Base-by-base conservation (phyloP, 2,888 invertebrate genomes). In the Therioaphis trifolii region DNA sequence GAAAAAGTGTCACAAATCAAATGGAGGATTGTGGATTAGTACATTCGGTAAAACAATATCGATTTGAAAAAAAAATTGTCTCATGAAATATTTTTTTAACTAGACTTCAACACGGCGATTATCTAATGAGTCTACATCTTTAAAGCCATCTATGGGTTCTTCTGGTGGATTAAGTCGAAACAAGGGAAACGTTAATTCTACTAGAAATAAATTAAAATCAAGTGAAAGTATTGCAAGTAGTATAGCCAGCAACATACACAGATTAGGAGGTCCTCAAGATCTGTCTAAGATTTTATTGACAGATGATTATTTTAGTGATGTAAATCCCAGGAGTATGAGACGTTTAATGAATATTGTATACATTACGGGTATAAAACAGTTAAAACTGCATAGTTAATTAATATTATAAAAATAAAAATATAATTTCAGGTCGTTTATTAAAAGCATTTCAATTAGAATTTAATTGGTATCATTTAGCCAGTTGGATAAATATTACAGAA, bases 371-470 rank as follows among this genome's bases (percentile, higher is more conserved):
- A 87, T 88, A 87, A 84, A 63, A 2, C 68, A 71, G 14, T 40
- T 14, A 55, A 68, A 40, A 52, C 49, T 69, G 0, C 43, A 24
- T 40, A 2, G 5, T 29, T 55, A n/a, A 68, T 52, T 27, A n/a
- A 27, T 11, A 58, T 24, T 12, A 58, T 12, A 40, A 68, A 11
- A 35, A 61, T 9, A 24, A 49, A 49, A 29, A 7, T 79, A 9
- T n/a, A 55, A 15, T 88, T 89, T 7, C 88, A 96, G 97, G 97
- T 86, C 95, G 99, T 82, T 91, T 99, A 86, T 91, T 99, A 86
- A 96, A 99, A 91, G 97, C 99, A 88, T 98, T 99, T 92, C 97
- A 98, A 90, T 96, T 99, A 87, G 99, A 99, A 89, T 99, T 99
- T 90, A 97, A 96, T 90, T 99, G 99, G 99, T 96, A 98, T 90